Base-by-base conservation (phyloP, 2,888 invertebrate species). In the Drosophila mercatorum region DNA sequence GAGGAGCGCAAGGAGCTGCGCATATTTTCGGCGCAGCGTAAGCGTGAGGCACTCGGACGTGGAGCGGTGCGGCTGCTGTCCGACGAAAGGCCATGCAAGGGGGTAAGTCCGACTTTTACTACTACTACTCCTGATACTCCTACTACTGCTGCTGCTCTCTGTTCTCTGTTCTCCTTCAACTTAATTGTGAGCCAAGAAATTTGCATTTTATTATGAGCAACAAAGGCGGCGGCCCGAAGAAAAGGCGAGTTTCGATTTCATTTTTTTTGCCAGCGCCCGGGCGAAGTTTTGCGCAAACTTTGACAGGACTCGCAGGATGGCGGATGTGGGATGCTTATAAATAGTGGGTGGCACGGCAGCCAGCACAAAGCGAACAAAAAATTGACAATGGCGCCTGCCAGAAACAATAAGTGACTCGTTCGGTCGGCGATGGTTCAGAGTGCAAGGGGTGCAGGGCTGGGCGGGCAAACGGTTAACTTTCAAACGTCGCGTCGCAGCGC, bases 1-100 rank as follows among this genome's bases (percentile, higher is more conserved):
- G 98, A 98, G 92, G 99, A 99, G 92, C 95, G 97, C 82, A 97
- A 97, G 92, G 99, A 98, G 93, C 94, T 98, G 86, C 94, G 97
- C 78, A 95, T 98, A 92, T 98, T 98, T 94, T 97, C 97, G 83
- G 96, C 97, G 26, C 98, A 98, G 93, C 94, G 99, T 91, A 99
- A 98, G 93, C 94, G 97, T 63, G 98, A 99, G 92, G 98, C 98
- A 6, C 95, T 99, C 60, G 99, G 99, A 14, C 94, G 98, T 62
- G 99, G 98, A 10, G 96, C 96, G 87, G 98, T 98, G 73, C 94
- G 97, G 79, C 96, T 97, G 93, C 93, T 96, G 88, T 95, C 96
- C 49, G 95, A 95, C 72, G 94, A 95, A 17, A 95, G 95, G 90
- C 94, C 96, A 60, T 97, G 97, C 92, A 95, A 96, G 84, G 95